A percentile compares a stretch with the other conserved stretches of the same genome.
Evolutionary conservation across 2,797 vertebrate species (phyloP).

Genomic region (Lophotriccus pileatus): DNA sequence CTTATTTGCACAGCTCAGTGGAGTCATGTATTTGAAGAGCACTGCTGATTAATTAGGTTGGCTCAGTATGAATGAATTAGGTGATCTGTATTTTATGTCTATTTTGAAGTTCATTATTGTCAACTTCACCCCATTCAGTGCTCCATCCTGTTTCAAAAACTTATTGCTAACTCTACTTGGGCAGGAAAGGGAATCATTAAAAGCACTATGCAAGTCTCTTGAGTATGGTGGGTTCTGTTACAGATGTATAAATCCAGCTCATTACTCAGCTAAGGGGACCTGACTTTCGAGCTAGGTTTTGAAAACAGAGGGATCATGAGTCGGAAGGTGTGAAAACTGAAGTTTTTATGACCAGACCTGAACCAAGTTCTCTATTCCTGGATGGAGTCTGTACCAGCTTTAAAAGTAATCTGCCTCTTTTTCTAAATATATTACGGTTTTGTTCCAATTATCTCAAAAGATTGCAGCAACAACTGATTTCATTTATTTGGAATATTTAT

Average conservation of each 20-base stretch:
- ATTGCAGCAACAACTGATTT: background rate
- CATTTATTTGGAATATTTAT: background rate
- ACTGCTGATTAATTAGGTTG: conserved; percentile 31
- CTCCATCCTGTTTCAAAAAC: conserved; percentile 25
- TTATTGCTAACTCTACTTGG: conserved; percentile 24
- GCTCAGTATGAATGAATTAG: conserved; percentile 10
- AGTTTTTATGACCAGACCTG: background rate
- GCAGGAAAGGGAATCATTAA: conserved; percentile 28
- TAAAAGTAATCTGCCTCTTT: background rate
- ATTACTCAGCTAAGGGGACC: background rate
- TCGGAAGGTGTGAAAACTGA: background rate
- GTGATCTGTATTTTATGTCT: conserved; percentile 26
- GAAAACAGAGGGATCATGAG: background rate
- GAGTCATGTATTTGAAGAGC: conserved; percentile 9
- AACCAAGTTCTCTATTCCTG: background rate
- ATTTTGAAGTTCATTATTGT: conserved; percentile 28
- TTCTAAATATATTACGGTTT: background rate
- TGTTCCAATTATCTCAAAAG: background rate
- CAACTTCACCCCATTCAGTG: conserved; percentile 1
- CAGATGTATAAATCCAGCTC: conserved; percentile 24
- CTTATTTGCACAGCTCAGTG: conserved; percentile 2
- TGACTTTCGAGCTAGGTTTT: conserved; percentile 11
- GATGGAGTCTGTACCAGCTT: background rate
- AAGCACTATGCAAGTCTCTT: conserved; percentile 19
- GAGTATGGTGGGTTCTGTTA: conserved; percentile 20